Conservation (phyloP, 2,113 vertebrate genomes). For the Orycteropus afer region DNA sequence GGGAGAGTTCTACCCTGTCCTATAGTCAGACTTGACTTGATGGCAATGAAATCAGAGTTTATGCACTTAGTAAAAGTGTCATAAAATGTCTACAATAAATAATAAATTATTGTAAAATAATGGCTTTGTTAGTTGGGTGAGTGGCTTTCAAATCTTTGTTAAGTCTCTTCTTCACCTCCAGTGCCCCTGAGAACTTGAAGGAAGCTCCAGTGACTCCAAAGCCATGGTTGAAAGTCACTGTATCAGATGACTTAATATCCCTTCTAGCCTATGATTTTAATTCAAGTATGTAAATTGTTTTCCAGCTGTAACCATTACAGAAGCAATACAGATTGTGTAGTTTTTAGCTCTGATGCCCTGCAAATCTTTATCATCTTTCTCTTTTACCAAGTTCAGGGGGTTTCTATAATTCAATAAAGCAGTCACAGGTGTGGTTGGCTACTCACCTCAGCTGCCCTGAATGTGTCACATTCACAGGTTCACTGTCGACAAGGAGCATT, state of each 20-base stretch:
- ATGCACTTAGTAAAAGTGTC: neutral
- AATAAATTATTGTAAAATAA: neutral
- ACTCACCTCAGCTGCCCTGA: constrained; percentile 24
- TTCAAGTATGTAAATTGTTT: neutral
- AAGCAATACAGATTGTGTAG: neutral
- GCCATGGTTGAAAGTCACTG: neutral
- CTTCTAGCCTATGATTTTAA: neutral
- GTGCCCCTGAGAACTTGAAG: neutral
- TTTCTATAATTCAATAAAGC: neutral
- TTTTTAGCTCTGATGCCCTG: neutral
- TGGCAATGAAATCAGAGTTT: neutral
- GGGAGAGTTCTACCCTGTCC: neutral
- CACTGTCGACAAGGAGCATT: constrained; percentile 89
- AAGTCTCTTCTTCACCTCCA: neutral
- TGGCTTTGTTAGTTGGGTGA: neutral
- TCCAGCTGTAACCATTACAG: neutral
- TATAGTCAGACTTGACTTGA: neutral
- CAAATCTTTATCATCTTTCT: neutral
- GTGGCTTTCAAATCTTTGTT: neutral
- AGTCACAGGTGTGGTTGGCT: neutral
- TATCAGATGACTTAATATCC: neutral
- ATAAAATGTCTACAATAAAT: neutral
- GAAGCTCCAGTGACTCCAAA: neutral
- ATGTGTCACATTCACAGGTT: constrained; percentile 87
- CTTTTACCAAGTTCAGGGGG: neutral